Base-by-base conservation (phyloP, 2,888 invertebrate genomes). In the Eutolmus rufibarbis region DNA sequence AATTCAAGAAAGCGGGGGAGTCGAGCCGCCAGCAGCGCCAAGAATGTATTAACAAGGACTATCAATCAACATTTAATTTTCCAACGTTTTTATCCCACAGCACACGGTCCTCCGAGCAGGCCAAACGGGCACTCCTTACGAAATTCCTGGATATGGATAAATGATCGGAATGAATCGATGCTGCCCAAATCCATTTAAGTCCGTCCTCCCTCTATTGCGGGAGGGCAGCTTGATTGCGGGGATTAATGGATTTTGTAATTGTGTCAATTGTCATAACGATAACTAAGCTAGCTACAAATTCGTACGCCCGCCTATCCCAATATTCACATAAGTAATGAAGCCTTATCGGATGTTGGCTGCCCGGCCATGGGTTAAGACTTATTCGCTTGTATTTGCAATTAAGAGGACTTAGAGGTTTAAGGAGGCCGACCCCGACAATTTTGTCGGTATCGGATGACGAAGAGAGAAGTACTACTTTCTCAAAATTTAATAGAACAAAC, bases 61-160 rank as follows among this genome's bases (percentile, higher is more conserved):
- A 88, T 88, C 88, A 86, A 87, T 88, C 88, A 88, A 88, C 87
- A 86, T 86, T 87, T 87, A 88, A 87, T 88, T 88, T 88, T 78
- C 87, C 23, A 82, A 77, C 81, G 81, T 86, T 88, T 81, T 74
- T 87, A 87, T 87, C 82, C 40, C 46, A 40, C 37, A 51, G 31
- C 82, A 79, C 23, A 56, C 34, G 14, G 16, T 34, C n/a, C 19
- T 16, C 2, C 57, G 12, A 40, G 28, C 43, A 12, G 66, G 7
- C 16, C 28, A 34, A 16, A 7, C 37, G 19, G 28, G 23, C 40
- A 74, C n/a, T 56, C 19, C 56, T 34, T 56, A 12, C 19, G 81
- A 28, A 81, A 81, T 81, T 82, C 37, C 56, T 81, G 23, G 51
- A 57, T 57, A 40, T 57, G 82, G 82, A 57, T 82, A 57, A 82